Evolutionary conservation across 1,140 invertebrate genomes (phyloP), one percentile per base, ranked within the genome.

Genomic region (Thaumetopoea pityocampa): DNA sequence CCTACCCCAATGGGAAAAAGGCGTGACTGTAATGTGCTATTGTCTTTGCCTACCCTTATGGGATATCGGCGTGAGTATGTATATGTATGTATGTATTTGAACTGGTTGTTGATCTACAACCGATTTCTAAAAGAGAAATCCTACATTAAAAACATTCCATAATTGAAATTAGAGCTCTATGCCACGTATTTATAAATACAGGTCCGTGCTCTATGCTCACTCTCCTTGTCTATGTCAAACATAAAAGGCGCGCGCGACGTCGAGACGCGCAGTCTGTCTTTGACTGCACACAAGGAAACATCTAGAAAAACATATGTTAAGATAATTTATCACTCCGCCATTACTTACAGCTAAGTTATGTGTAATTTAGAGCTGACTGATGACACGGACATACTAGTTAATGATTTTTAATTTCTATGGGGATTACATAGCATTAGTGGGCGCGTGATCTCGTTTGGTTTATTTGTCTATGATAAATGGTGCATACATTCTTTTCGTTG

Each of bases 261-360:
- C 34, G 37, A 42, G 58, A 53, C 58, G 57, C 29, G 58, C 58
- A 51, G 58, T 62, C 58, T 61, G 35, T 45, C 44, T 46, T 37
- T 51, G 38, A 51, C 49, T 38, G 55, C 41, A 48, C 30, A 48
- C 23, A 28, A 22, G 35, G 30, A 12, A 36, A 49, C 38, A 38
- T 32, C 9, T 34, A 45, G 11, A 43, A 40, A 7, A 53, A 46
- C 47, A 50, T 43, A 32, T 33, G 8, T 46, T 36, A 29, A 35
- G 50, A 17, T 36, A 18, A 51, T 54, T 48, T 47, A 49, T 59
- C 55, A 45, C 41, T 37, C 19, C 40, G 41, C 28, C 42, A 35
- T 45, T 20, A 34, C 28, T 29, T 37, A 37, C 38, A 10, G 34
- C 24, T 8, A 10, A 51, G 27, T 33, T 46, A 46, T 24, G 43